phyloP scores from a whole-genome alignment of 1,140 invertebrate genomes.

The Pteromalus puparum region DNA sequence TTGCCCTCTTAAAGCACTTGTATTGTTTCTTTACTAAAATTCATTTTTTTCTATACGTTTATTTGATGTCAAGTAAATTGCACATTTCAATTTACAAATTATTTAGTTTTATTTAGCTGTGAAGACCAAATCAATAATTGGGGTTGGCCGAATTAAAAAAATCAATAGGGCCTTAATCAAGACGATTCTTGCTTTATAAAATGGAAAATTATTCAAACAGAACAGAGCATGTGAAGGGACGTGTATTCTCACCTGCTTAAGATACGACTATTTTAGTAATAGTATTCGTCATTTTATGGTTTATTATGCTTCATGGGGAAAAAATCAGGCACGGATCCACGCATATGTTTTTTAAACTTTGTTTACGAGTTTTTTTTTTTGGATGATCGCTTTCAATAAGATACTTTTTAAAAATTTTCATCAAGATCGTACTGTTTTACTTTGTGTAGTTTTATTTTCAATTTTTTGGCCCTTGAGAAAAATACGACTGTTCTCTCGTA shows the following conservation, averaged over 20 bases:
- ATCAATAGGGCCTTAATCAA: constrained; percentile 45
- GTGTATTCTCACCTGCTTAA: constrained; percentile 27
- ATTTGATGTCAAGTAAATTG: constrained; percentile 52
- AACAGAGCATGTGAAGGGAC: constrained; percentile 43
- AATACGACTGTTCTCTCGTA: constrained; percentile 19
- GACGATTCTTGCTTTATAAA: constrained; percentile 50
- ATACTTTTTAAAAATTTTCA: constrained; percentile 35
- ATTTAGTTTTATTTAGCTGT: neutral
- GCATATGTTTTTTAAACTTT: constrained; percentile 34
- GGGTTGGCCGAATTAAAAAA: constrained; percentile 16
- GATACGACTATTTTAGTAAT: constrained; percentile 39
- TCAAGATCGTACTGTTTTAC: constrained; percentile 25
- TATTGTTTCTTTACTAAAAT: constrained; percentile 48
- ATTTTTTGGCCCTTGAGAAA: constrained; percentile 24
- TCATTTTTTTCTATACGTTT: constrained; percentile 57
- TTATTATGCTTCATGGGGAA: constrained; percentile 28
- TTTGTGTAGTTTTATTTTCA: neutral
- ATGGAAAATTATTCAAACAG: constrained; percentile 49
- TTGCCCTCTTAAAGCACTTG: constrained; percentile 59
- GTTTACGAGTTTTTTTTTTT: constrained; percentile 36
- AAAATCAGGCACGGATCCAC: constrained; percentile 50
- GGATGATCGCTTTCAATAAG: constrained; percentile 44
- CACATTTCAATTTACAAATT: constrained; percentile 37
- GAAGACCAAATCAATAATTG: neutral
- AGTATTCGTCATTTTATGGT: constrained; percentile 21